Evolutionary conservation across 2,113 vertebrate genomes (phyloP), one percentile per base, ranked within the genome.

Genomic region (Suricata suricatta): DNA sequence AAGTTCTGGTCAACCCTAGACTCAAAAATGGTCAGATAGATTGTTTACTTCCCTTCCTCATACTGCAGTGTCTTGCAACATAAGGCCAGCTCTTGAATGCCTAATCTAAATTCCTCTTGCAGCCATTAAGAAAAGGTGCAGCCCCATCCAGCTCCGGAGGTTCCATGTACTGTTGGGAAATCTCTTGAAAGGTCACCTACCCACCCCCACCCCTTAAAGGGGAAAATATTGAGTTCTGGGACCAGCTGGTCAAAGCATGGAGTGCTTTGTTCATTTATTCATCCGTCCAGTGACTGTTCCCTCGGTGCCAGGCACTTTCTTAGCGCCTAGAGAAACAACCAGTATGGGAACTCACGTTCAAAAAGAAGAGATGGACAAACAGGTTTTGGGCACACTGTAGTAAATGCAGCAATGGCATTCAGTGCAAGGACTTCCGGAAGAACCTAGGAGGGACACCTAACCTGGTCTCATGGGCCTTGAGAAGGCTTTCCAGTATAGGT

Each of bases 91-190:
- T 94, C 92, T 95, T 88, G n/a, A 93, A 88, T 71, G 79, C 83
- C 89, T 95, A 79, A 87, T 96, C 92, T 96, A 79, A 97, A 96
- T 97, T 97, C 85, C 89, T 96, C 85, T 90, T 88, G 94, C 35
- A 95, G 72, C 52, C 88, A 71, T 94, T 88, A 97, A 97, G 79
- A 96, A 96, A 95, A 97, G 96, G 90, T 94, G n/a, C 44, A 89
- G 63, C 66, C 85, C 71, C 14, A 33, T 82, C 63, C 86, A 80
- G 68, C 71, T 83, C 66, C 68, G 64, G 52, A 54, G 88, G 57
- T 91, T 97, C 80, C 74, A 47, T 54, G 38, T 14, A 38, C 47
- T 87, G 85, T 90, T 98, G 90, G 76, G 94, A 97, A 97, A 97
- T 96, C 63, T 35, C 72, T 93, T 50, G 57, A 96, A 97, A 96